Evolutionary conservation across 2,888 invertebrate species (phyloP).

Genomic region (Eilema griseolum): DNA sequence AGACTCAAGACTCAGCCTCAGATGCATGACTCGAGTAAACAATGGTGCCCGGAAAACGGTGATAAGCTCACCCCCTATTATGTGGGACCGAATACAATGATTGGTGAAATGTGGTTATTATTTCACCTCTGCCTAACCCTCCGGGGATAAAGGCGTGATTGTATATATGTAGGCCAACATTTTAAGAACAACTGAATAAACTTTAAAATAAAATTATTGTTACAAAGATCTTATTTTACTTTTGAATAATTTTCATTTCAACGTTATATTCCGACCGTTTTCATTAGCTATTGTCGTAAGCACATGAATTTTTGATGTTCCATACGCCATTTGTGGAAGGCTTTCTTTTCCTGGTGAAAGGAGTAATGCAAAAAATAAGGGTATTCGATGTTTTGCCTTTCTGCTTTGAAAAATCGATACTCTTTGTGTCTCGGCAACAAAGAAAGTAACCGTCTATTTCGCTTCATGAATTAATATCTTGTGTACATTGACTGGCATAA

Average conservation of each 20-base stretch:
- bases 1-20: too few species aligned
- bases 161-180: too few species aligned
- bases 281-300: background rate
- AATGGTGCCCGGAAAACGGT: too few species aligned
- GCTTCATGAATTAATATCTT: background rate
- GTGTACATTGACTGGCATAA: background rate
- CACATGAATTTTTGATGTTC: background rate
- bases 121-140: too few species aligned
- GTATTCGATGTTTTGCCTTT: background rate
- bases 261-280: background rate
- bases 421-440: conserved; percentile 4
- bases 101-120: too few species aligned
- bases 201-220: too few species aligned
- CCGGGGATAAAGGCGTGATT: too few species aligned
- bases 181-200: too few species aligned
- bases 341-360: background rate
- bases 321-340: background rate
- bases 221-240: background rate
- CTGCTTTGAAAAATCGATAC: conserved; percentile 1
- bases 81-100: too few species aligned
- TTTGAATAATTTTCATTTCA: background rate
- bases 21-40: too few species aligned
- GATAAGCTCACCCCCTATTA: too few species aligned
- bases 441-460: background rate
- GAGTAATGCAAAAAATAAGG: background rate